Evolutionary conservation across 2,797 vertebrate species (phyloP), one percentile per base, ranked within the genome.

Genomic region (Sebastes matsubarae): DNA sequence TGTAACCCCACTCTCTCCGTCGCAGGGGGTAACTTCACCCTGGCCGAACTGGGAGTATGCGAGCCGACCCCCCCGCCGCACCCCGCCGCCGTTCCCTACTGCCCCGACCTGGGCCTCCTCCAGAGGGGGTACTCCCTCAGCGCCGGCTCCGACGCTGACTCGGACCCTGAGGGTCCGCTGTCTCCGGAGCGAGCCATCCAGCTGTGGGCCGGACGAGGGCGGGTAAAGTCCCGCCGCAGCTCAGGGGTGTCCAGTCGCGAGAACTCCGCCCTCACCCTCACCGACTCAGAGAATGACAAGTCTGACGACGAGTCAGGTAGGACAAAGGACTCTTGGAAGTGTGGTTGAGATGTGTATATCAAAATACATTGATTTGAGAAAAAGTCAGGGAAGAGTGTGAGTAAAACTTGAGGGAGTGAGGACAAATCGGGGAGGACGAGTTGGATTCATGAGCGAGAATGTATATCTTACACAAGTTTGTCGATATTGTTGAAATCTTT

Each of bases 291-390:
- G 85, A 98, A 99, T 60, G 98, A 98, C 42, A 98, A 98, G 93
- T 98, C 98, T 1, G 98, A 99, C 24, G 97, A 98, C 14, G 98
- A 99, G 82, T 97, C 97, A 69, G 98, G 98, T 99, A 98, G 94
- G 97, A 84, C 22, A 3, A 29, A 61, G 13, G 63, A 20, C 22
- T 57, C 24, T 61, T 63, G 22, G 29, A 70, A 54, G 12, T 52
- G 29, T 29, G 46, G 54, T 68, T 27, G 20, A 52, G 24, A 73
- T 36, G n/a, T 69, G 67, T 65, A 2, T 61, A 12, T 42, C 3
- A 65, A 75, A 65, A 38, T 9, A 27, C 32, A 27, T 11, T 73
- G 59, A 70, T 75, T 46, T 66, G 24, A 71, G 36, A 63, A 24
- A 27, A 10, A 61, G 54, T 14, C 12, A 75, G 60, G 34, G 34